Evolutionary conservation across 2,113 vertebrate genomes (phyloP).

Genomic region (Salvelinus namaycush): DNA sequence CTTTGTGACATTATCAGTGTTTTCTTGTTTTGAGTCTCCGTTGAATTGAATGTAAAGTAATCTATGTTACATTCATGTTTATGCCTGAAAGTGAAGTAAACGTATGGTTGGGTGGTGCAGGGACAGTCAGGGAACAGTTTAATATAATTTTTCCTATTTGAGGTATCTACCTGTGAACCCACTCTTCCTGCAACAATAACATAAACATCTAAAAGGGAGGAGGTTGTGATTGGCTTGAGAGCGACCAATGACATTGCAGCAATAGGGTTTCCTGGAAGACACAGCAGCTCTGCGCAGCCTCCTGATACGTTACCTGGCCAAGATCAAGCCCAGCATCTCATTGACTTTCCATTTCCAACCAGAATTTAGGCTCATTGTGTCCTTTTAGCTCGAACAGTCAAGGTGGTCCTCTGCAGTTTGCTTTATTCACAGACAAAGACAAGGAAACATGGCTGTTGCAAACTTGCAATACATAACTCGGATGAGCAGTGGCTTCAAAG

Average conservation of each 20-base stretch:
- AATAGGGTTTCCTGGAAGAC: conserved; percentile 53
- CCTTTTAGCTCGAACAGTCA: conserved; percentile 35
- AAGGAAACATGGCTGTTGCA: conserved; percentile 73
- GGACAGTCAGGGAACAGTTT: conserved; percentile 29
- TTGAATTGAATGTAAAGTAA: not conserved
- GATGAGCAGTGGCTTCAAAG: conserved; percentile 82
- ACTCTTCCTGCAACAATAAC: conserved; percentile 48
- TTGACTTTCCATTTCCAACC: conserved; percentile 58
- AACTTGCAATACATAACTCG: conserved; percentile 81
- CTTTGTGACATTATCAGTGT: not conserved
- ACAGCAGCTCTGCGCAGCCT: conserved; percentile 54
- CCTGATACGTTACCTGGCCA: conserved; percentile 64
- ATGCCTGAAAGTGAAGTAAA: not conserved
- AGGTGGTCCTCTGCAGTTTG: conserved; percentile 32
- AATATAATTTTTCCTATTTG: conserved; percentile 29
- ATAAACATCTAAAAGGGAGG: conserved; percentile 19
- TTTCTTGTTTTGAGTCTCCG: not conserved
- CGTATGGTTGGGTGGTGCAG: not conserved
- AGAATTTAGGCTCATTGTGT: conserved; percentile 51
- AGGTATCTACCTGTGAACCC: conserved; percentile 39
- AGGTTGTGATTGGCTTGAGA: conserved; percentile 55
- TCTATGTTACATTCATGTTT: not conserved
- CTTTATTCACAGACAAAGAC: conserved; percentile 35
- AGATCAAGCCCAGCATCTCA: conserved; percentile 57
- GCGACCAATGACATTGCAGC: conserved; percentile 63